Evolutionary conservation across 2,113 vertebrate genomes (phyloP).

Genomic region (Bubo scandiacus): DNA sequence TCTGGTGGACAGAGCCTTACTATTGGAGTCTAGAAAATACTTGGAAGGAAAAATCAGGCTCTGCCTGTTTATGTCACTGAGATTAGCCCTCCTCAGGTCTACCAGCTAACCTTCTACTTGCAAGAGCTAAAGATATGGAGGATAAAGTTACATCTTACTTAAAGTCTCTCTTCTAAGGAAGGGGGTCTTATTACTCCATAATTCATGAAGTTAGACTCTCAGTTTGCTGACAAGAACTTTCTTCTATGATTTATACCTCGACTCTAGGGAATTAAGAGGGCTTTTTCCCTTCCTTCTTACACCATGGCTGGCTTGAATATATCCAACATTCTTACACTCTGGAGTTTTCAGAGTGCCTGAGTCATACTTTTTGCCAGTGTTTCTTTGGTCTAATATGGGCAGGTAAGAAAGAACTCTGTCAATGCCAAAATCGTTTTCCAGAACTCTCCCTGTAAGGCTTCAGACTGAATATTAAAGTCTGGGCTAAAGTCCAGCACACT

Average conservation of each 20-base stretch:
- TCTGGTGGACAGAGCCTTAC: background rate
- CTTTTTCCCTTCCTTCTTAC: background rate
- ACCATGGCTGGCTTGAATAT: background rate
- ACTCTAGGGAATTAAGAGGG: background rate
- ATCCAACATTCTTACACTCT: background rate
- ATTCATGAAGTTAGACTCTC: background rate
- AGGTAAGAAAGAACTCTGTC: conserved; percentile 22
- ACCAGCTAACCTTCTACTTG: background rate
- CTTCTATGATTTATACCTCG: background rate
- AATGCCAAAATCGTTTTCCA: conserved; percentile 10
- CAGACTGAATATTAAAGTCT: background rate
- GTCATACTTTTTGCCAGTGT: background rate
- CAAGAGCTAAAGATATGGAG: background rate
- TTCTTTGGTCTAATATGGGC: conserved; percentile 48
- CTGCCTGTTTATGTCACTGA: background rate
- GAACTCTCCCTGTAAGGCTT: conserved; percentile 3
- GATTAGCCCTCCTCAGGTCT: background rate
- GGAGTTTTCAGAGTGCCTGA: background rate
- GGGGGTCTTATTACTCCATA: background rate
- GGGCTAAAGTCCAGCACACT: conserved; percentile 20
- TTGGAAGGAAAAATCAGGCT: background rate
- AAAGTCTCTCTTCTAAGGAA: background rate
- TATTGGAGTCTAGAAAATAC: background rate
- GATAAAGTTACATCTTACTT: background rate
- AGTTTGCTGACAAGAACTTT: background rate